phyloP scores from a whole-genome alignment of 30 jellyfish, hydroid and myxozoan species.

The Morbakka virulenta region DNA sequence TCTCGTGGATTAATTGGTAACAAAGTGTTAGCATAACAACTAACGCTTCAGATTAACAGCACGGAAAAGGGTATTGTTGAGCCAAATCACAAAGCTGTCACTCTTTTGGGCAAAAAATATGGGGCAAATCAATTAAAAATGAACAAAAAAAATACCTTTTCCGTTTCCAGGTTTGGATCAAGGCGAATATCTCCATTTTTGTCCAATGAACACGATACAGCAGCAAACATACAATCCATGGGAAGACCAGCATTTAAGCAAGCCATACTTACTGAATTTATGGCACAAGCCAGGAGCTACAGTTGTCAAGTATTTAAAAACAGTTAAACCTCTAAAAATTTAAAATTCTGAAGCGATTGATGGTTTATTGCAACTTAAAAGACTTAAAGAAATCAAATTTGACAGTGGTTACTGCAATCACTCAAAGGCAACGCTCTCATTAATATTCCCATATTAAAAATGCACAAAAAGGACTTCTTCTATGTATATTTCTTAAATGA shows the following conservation, averaged over 20 bases:
- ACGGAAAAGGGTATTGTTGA: no score
- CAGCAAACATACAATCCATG: slow-evolving; percentile 78
- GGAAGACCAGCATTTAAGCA: slow-evolving; percentile 91
- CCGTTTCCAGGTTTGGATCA: slow-evolving; percentile 41
- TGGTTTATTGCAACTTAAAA: not conserved
- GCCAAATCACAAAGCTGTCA: no score
- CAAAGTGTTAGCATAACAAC: no score
- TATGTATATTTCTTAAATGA: no score
- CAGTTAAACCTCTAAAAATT: not conserved
- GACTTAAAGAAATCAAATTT: not conserved
- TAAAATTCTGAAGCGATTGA: no score
- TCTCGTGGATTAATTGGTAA: no score
- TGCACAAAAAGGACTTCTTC: no score
- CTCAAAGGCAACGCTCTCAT: no score
- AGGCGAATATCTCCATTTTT: slow-evolving; percentile 52
- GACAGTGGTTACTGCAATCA: not conserved
- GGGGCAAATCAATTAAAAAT: no score
- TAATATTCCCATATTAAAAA: no score
- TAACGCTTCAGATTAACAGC: no score
- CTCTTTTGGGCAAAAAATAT: no score
- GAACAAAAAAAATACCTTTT: slow-evolving; percentile 31
- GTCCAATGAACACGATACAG: slow-evolving; percentile 64
- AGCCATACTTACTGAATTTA: slow-evolving; percentile 75
- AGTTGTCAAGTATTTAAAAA: not conserved
- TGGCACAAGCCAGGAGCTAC: slow-evolving; percentile 64